Conservation (phyloP, 2,888 invertebrate genomes). For the Anorthoa munda region DNA sequence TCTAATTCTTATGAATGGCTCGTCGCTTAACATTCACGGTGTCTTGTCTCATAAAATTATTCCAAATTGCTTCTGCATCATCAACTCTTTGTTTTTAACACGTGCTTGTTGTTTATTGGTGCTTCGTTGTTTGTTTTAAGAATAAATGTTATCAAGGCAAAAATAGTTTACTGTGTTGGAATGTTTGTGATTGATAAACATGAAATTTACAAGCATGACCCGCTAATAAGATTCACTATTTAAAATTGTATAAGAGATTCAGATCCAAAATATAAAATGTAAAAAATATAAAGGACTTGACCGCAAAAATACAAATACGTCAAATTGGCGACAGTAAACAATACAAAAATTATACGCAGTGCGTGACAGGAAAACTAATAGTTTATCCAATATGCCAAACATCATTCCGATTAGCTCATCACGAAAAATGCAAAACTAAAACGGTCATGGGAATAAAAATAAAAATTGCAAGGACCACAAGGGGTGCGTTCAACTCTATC, state of each 20-base stretch:
- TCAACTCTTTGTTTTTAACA: constrained; percentile 37
- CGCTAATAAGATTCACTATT: not conserved
- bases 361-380: constrained; percentile 11
- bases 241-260: not conserved
- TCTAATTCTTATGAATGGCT: constrained; percentile 71
- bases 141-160: not conserved
- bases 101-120: constrained; percentile 34
- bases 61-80: constrained; percentile 39
- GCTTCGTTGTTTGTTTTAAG: constrained; percentile 25
- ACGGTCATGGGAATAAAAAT: constrained; percentile 64
- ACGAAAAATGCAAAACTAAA: constrained; percentile 55
- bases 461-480: constrained; percentile 62
- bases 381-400: constrained; percentile 16
- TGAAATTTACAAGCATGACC: not conserved
- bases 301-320: not conserved
- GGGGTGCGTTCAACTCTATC: constrained; percentile 68
- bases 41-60: constrained; percentile 47
- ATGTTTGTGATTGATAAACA: constrained; percentile 1
- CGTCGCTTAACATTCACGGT: constrained; percentile 55
- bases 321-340: not conserved
- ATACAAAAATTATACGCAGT: not conserved
- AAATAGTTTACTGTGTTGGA: not conserved
- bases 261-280: not conserved
- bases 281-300: not conserved
- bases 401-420: constrained; percentile 49